phyloP scores from a whole-genome alignment of 2,888 invertebrate species.

The Thecocarcelia acutangulata region DNA sequence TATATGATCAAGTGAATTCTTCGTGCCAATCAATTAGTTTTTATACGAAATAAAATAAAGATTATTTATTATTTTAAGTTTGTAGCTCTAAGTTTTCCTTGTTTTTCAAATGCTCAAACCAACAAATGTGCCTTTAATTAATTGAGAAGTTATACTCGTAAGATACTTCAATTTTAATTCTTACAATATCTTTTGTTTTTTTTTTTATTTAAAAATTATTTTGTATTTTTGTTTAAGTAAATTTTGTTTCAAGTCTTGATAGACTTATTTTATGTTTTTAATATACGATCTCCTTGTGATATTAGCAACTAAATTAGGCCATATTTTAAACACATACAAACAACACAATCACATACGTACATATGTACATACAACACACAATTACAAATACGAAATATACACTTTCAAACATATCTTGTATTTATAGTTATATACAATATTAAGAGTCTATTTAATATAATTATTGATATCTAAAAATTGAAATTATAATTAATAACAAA shows the following conservation, averaged over 20 bases:
- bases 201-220: slow-evolving; percentile 18
- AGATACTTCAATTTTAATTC: slow-evolving; percentile 10
- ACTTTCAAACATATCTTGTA: slow-evolving; percentile 56
- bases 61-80: slow-evolving; percentile 40
- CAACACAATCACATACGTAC: slow-evolving; percentile 4
- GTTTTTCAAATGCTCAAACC: slow-evolving; percentile 48
- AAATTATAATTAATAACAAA: slow-evolving; percentile 22
- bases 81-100: slow-evolving; percentile 17
- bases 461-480: slow-evolving; percentile 34
- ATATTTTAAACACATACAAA: slow-evolving; percentile 57
- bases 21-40: slow-evolving; percentile 79
- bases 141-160: slow-evolving; percentile 38
- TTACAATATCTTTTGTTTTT: no score
- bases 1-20: slow-evolving; percentile 80
- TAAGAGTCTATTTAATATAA: slow-evolving; percentile 60
- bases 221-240: slow-evolving; percentile 36
- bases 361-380: slow-evolving; percentile 25
- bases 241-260: slow-evolving; percentile 41
- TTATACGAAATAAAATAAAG: slow-evolving; percentile 48
- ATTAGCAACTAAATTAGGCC: slow-evolving; percentile 68
- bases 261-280: slow-evolving; percentile 31
- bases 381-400: slow-evolving; percentile 31
- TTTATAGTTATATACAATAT: slow-evolving; percentile 58
- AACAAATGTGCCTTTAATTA: slow-evolving; percentile 63
- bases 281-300: slow-evolving; percentile 68